Evolutionary conservation across 2,888 invertebrate species (phyloP).

Genomic region (Auanema freiburgensis): DNA sequence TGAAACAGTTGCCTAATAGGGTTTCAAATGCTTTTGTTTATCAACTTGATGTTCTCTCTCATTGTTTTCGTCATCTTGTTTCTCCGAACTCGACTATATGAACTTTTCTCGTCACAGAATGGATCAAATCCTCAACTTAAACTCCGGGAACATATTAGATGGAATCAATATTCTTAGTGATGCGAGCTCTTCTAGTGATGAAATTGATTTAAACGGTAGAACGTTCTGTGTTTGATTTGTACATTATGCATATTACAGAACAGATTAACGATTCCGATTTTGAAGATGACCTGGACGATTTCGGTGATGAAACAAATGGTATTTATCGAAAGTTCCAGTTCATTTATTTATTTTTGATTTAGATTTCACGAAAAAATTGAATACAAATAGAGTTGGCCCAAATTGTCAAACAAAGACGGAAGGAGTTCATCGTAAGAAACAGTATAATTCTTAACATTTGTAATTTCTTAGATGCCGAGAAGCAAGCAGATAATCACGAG

Average conservation of each 20-base stretch:
- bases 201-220: background rate
- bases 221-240: conserved; percentile 3
- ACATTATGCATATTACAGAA: background rate
- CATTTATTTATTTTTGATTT: background rate
- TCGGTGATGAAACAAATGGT: conserved; percentile 8
- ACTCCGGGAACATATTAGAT: conserved; percentile 15
- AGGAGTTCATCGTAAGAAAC: background rate
- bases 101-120: background rate
- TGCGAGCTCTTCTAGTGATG: conserved; percentile 1
- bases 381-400: conserved; percentile 39
- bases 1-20: too few relatives aligned
- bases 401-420: conserved; percentile 22
- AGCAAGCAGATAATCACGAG: conserved; percentile 34
- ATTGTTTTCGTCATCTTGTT: too few relatives aligned
- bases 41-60: too few relatives aligned
- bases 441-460: conserved; percentile 8
- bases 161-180: conserved; percentile 12
- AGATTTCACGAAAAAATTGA: conserved; percentile 62
- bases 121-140: conserved; percentile 14
- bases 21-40: too few relatives aligned
- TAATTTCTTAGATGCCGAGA: conserved; percentile 23
- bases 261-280: conserved; percentile 2
- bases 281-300: conserved; percentile 13
- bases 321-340: conserved; percentile 5
- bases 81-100: too few relatives aligned